Percentiles rank a stretch among this genome's conserved stretches.
phyloP scores from a whole-genome alignment of 2,113 vertebrate species.

The Dissostichus mawsoni region DNA sequence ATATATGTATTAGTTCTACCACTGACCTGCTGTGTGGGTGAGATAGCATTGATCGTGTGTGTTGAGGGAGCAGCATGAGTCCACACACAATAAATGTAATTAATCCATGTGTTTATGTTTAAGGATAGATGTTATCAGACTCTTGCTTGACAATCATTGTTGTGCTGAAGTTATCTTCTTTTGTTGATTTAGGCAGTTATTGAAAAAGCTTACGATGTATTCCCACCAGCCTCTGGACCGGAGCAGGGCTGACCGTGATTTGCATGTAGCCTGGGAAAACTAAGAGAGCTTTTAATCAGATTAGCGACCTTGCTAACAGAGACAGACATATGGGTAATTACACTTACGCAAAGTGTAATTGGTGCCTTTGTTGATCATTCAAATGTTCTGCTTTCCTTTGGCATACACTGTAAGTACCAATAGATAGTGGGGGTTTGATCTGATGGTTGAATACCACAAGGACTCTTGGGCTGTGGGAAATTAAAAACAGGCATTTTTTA shows the following conservation, averaged over 20 bases:
- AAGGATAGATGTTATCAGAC: not conserved
- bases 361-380: not conserved
- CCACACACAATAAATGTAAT: not conserved
- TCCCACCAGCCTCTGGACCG: not conserved
- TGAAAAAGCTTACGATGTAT: not conserved
- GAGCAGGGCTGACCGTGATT: not conserved
- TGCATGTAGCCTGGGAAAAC: not conserved
- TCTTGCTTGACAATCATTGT: not conserved
- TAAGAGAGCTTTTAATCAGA: not conserved
- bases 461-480: not conserved
- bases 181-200: not conserved
- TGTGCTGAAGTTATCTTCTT: not conserved
- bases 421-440: not conserved
- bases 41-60: too few relatives aligned
- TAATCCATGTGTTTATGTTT: not conserved
- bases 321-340: not conserved
- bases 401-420: not conserved
- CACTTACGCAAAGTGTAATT: not conserved
- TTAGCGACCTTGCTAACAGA: not conserved
- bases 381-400: not conserved
- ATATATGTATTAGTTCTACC: not conserved
- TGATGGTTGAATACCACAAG: not conserved
- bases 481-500: not conserved
- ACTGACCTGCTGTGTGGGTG: not conserved
- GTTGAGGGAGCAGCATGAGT: not conserved